Evolutionary conservation across 2,888 invertebrate genomes (phyloP), one percentile per base, ranked within the genome.

Genomic region (Allolobophora icterica): DNA sequence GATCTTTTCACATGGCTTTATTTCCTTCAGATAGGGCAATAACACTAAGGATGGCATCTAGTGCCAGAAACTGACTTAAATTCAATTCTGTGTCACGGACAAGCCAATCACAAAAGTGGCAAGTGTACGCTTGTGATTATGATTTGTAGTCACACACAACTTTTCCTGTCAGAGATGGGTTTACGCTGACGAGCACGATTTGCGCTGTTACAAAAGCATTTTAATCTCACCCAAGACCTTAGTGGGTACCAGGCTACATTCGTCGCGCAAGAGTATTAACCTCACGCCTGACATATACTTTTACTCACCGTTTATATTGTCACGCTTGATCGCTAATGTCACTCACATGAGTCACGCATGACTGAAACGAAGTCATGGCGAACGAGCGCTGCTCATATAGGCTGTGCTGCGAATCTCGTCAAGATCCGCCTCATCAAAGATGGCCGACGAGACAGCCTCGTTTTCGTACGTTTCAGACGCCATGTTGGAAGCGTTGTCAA

Each of bases 401-500:
- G 89, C 91, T 30, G 91, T 89, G 52, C 30, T 52, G 30, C 87
- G 34, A 21, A 91, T 91, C 89, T 92, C 92, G 40, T 92, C 92
- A 17, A 92, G 90, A n/a, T 92, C 92, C 35, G 92, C 92, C 35
- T 92, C 92, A 40, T 92, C 92, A 89, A 92, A 92, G 33, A 92
- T 90, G 42, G 92, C 92, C 35, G 87, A 87, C 87, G 34, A 34
- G 5, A 91, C 92, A 8, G 91, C 92, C 33, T 91, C 58, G 92
- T 92, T 92, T 84, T 92, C 92, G 52, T 91, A 92, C 21, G 92
- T 92, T 24, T 91, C 92, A 15, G 92, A n/a, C 87, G 87, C 87
- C 52, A 90, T 92, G 89, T 92, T 92, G 21, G 92, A 92, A 91
- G 92, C 91, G 71, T 91, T 91, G 91, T 93, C 93, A 89, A 93